phyloP scores from a whole-genome alignment of 2,113 vertebrate genomes.

The Psittacus erithacus region DNA sequence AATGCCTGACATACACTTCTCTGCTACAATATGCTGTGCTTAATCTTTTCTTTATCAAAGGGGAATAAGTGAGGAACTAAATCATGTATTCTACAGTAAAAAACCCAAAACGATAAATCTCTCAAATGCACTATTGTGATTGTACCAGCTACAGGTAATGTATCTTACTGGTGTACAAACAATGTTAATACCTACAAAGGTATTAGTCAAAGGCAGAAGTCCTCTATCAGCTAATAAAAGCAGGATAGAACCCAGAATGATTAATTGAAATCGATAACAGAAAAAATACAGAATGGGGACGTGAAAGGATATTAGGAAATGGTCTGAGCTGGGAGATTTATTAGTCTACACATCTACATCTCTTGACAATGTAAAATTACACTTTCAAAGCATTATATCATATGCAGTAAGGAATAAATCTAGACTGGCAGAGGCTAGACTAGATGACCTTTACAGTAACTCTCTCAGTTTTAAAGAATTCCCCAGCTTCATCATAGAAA shows the following conservation, averaged over 20 bases:
- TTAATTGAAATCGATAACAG: background rate
- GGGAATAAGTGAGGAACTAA: background rate
- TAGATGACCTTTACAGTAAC: conserved; percentile 1
- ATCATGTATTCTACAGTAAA: background rate
- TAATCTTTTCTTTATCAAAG: background rate
- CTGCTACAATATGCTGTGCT: background rate
- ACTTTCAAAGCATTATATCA: background rate
- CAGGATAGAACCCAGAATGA: background rate
- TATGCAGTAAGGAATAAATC: conserved; percentile 17
- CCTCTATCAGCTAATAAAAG: background rate
- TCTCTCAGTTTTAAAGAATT: conserved; percentile 6
- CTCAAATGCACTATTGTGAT: background rate
- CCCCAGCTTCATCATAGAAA: background rate
- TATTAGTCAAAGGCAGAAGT: background rate
- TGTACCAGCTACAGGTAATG: background rate
- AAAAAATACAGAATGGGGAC: background rate
- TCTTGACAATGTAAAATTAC: conserved; percentile 18
- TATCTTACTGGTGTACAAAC: background rate
- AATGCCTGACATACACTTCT: background rate
- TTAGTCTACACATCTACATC: conserved; percentile 4
- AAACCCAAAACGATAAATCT: background rate
- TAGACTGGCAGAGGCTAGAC: background rate
- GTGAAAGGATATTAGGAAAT: conserved; percentile 43
- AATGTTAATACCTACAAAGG: background rate
- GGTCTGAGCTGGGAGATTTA: conserved; percentile 16